Conservation (phyloP, 2,113 vertebrate genomes). For the Riparia riparia region DNA sequence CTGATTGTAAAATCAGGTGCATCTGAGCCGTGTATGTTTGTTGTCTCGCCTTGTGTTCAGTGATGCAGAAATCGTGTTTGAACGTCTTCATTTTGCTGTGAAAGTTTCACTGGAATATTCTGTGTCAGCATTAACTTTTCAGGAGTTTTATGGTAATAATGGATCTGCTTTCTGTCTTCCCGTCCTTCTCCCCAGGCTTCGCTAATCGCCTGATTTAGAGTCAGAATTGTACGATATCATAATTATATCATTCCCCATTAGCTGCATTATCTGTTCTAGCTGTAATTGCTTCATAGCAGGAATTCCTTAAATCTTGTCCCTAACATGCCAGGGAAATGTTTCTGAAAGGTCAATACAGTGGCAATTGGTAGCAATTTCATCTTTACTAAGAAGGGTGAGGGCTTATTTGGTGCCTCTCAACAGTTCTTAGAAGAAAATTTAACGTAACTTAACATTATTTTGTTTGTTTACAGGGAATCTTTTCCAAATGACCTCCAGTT, state of each 20-base stretch:
- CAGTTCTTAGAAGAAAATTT: not conserved
- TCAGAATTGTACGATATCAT: not conserved
- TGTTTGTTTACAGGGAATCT: conserved; percentile 84
- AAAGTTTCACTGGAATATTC: not conserved
- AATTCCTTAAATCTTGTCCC: not conserved
- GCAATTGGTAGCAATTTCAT: not conserved
- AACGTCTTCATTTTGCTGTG: not conserved
- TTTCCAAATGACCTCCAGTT: conserved; percentile 98
- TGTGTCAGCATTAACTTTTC: not conserved
- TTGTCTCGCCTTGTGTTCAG: not conserved
- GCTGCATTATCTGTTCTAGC: not conserved
- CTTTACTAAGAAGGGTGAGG: not conserved
- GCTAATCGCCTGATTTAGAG: not conserved
- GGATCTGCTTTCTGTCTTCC: not conserved
- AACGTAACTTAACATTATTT: fast-evolving
- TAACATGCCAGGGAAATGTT: not conserved
- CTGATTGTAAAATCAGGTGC: not conserved
- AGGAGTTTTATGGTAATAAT: not conserved
- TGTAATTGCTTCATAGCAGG: not conserved
- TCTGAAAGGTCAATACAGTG: not conserved
- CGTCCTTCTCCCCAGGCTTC: not conserved
- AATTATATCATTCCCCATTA: not conserved
- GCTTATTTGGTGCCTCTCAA: not conserved
- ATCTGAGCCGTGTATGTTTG: not conserved
- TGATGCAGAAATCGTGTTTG: not conserved